phyloP scores from a whole-genome alignment of 2,113 vertebrate genomes.

The Microcebus murinus region DNA sequence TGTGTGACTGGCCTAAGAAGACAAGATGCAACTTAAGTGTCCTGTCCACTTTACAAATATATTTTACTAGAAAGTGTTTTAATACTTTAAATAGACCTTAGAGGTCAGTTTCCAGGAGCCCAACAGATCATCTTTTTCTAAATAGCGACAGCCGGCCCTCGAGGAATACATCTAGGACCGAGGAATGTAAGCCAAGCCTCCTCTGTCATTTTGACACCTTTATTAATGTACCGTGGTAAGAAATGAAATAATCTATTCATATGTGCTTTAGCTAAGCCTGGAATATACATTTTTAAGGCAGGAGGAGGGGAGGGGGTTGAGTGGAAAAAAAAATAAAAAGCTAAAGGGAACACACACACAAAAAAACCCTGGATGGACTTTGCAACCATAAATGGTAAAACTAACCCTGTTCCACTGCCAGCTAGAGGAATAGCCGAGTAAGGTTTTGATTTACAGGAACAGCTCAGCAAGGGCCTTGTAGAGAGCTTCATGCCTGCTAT shows the following conservation, averaged over 20 bases:
- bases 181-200: slow-evolving; percentile 5
- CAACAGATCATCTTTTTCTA: neutral
- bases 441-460: slow-evolving; percentile 90
- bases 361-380: slow-evolving; percentile 84
- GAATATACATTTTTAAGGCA: slow-evolving; percentile 81
- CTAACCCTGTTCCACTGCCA: slow-evolving; percentile 83
- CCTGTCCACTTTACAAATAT: neutral
- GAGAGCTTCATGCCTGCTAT: slow-evolving; percentile 85
- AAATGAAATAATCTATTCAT: slow-evolving; percentile 71
- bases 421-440: slow-evolving; percentile 81
- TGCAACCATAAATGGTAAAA: slow-evolving; percentile 91
- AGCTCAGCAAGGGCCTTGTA: slow-evolving; percentile 85
- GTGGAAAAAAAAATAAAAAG: slow-evolving; percentile 69
- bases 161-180: neutral
- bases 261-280: slow-evolving; percentile 80
- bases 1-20: neutral
- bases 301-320: slow-evolving; percentile 70
- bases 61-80: slow-evolving; percentile 48
- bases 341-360: slow-evolving; percentile 68
- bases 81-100: slow-evolving; percentile 52
- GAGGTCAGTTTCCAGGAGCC: slow-evolving; percentile 61
- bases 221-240: slow-evolving; percentile 58
- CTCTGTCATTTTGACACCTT: slow-evolving; percentile 73
- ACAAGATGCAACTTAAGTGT: neutral
- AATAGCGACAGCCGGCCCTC: neutral